These are phyloP conservation scores for Calliopsis andreniformis DNA, from an alignment of 1,140 invertebrate species.

Conservation along the genomic window DNA sequence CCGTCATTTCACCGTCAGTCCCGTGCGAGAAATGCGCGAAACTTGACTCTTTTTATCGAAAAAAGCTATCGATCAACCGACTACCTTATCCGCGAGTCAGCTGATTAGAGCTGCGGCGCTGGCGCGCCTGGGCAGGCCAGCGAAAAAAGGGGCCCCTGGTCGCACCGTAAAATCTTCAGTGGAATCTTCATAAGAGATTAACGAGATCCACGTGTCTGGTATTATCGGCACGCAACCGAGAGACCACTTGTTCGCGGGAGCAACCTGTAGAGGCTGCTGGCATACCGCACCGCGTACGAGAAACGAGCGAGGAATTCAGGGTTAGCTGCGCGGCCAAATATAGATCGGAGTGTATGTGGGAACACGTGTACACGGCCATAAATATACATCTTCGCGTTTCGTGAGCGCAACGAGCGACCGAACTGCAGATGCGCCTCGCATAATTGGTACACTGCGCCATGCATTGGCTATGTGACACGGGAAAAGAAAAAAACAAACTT, in stretches of 20 bases:
- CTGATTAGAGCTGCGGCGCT: no score
- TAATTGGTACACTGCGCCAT: no score
- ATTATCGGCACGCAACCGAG: conserved; percentile 66
- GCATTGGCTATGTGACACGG: no score
- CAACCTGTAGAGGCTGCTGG: conserved; percentile 65
- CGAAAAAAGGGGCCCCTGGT: no score
- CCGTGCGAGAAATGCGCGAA: no score
- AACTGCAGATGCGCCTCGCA: conserved; percentile 25
- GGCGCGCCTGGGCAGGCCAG: no score
- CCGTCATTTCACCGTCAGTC: no score
- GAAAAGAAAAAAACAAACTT: no score
- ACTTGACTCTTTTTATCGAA: no score
- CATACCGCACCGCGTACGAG: conserved; percentile 58
- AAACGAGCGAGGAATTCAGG: conserved; percentile 59
- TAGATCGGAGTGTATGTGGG: conserved; percentile 61
- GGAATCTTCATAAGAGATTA: conserved; percentile 45
- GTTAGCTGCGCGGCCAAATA: conserved; percentile 61
- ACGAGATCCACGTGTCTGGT: conserved; percentile 63
- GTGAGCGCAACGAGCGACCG: conserved; percentile 32
- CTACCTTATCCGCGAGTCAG: no score
- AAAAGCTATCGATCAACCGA: no score
- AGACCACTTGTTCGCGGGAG: conserved; percentile 64
- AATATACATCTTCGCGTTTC: conserved; percentile 56
- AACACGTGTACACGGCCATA: conserved; percentile 63
- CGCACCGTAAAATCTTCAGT: neutral